Conservation (phyloP, 2,888 invertebrate species). For the Ichneumon xanthorius region DNA sequence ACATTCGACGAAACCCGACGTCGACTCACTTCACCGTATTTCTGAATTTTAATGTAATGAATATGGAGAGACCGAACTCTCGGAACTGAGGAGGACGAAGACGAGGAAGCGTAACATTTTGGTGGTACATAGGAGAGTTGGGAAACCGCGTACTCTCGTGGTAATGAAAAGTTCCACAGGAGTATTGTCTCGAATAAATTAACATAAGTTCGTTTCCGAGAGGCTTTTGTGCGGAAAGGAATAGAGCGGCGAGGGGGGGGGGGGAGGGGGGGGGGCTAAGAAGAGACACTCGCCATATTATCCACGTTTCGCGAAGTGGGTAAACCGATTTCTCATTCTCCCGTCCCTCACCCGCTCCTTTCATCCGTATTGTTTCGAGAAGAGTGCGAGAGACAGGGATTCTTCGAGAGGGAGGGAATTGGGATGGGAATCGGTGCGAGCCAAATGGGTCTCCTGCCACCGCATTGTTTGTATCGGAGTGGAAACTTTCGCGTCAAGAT, state of each 20-base stretch:
- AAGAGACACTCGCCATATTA: slow-evolving; percentile 44
- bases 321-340: slow-evolving; percentile 52
- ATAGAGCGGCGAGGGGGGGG: slow-evolving; percentile 5
- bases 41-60: slow-evolving; percentile 36
- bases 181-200: slow-evolving; percentile 61
- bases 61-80: slow-evolving; percentile 34
- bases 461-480: slow-evolving; percentile 27
- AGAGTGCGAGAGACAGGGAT: not conserved
- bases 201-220: slow-evolving; percentile 62
- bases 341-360: not conserved
- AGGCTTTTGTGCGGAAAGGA: slow-evolving; percentile 25
- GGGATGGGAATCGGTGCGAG: not conserved
- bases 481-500: slow-evolving; percentile 16
- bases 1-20: not conserved
- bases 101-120: slow-evolving; percentile 47
- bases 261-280: not conserved
- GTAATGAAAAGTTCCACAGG: slow-evolving; percentile 61
- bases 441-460: not conserved
- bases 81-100: slow-evolving; percentile 8
- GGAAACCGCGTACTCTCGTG: slow-evolving; percentile 40
- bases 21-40: slow-evolving; percentile 13
- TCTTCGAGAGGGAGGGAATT: not conserved
- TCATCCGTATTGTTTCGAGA: slow-evolving; percentile 42
- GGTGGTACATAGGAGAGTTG: slow-evolving; percentile 19
- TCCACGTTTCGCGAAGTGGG: slow-evolving; percentile 49